Percentiles rank a stretch among this genome's conserved stretches.
Evolutionary conservation across 2,888 invertebrate species (phyloP).

Genomic region (Aporophyla nigra): DNA sequence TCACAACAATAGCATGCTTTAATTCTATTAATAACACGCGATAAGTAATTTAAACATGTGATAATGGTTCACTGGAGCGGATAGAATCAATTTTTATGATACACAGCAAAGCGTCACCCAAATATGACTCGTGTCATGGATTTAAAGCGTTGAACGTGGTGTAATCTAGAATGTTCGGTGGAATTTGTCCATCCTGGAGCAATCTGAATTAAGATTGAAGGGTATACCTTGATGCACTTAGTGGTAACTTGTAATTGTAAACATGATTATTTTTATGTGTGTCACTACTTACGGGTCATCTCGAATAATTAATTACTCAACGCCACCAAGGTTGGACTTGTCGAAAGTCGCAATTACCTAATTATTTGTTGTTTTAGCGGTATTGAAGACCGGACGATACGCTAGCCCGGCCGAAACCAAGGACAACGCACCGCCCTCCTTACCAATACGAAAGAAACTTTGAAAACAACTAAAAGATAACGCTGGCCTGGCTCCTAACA

Average conservation of each 20-base stretch:
- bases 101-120: constrained; percentile 65
- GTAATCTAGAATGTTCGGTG: constrained; percentile 77
- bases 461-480: constrained; percentile 84
- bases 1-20: constrained; percentile 35
- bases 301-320: constrained; percentile 74
- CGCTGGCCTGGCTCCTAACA: constrained; percentile 69
- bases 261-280: constrained; percentile 40
- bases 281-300: constrained; percentile 88
- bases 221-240: constrained; percentile 10
- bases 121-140: constrained; percentile 65
- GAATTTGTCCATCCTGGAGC: constrained; percentile 58
- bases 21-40: constrained; percentile 30
- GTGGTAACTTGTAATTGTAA: constrained; percentile 37
- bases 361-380: constrained; percentile 58
- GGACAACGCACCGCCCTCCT: constrained; percentile 90
- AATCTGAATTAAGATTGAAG: constrained; percentile 5
- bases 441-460: constrained; percentile 82
- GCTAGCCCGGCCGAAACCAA: constrained; percentile 90
- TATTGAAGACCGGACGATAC: constrained; percentile 87
- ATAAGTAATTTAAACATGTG: constrained; percentile 41
- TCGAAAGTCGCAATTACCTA: constrained; percentile 71
- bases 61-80: constrained; percentile 48
- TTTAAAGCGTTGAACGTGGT: constrained; percentile 55
- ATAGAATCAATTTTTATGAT: constrained; percentile 57
- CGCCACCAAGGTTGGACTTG: constrained; percentile 71